Percentiles rank a stretch among this genome's conserved stretches.
Conservation (phyloP, 2,797 vertebrate species). For the Myripristis murdjan region DNA sequence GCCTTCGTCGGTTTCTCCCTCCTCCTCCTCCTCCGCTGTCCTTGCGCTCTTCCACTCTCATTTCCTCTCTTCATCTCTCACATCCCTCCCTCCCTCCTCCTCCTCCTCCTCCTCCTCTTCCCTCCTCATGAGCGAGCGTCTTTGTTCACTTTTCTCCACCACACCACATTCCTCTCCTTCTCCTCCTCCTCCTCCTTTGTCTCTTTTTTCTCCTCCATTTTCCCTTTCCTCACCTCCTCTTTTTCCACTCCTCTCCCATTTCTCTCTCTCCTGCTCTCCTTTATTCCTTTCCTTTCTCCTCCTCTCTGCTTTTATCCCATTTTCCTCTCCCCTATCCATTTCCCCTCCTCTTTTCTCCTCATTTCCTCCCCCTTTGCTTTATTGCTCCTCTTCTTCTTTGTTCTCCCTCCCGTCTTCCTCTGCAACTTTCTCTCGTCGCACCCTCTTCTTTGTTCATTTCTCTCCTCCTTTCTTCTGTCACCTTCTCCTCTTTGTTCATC, state of each 20-base stretch:
- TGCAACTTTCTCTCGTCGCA: neutral
- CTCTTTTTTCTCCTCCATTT: neutral
- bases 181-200: neutral
- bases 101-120: neutral
- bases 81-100: constrained; percentile 12
- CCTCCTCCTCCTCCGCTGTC: neutral
- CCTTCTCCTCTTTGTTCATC: constrained; percentile 1
- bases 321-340: neutral
- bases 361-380: neutral
- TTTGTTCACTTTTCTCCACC: neutral
- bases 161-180: too few species aligned
- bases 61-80: constrained; percentile 20
- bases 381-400: neutral
- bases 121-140: too few species aligned
- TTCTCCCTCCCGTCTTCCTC: neutral
- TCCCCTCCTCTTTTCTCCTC: neutral
- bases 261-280: neutral
- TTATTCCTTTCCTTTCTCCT: neutral
- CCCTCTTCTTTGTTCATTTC: neutral
- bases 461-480: neutral
- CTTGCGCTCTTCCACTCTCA: neutral
- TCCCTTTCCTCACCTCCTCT: too few species aligned
- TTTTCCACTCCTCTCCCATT: neutral
- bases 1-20: neutral
- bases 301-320: neutral